Conservation (phyloP, 2,888 invertebrate genomes). For the Andrena fulva region DNA sequence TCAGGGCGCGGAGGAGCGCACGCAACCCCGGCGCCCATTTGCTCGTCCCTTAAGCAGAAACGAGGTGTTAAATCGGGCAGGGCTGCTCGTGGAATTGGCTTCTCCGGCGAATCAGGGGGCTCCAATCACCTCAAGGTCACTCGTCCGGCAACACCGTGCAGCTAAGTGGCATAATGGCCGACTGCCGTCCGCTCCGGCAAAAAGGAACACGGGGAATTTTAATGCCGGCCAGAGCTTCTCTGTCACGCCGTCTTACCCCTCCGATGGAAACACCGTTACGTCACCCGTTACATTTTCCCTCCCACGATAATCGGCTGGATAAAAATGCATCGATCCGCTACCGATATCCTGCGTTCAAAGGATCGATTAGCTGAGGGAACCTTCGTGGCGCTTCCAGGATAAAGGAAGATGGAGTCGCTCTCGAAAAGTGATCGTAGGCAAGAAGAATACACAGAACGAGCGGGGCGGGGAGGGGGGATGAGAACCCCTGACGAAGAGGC, state of each 20-base stretch:
- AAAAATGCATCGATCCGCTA: background rate
- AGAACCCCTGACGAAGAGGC: conserved; percentile 60
- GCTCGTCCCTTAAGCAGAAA: background rate
- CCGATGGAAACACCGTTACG: conserved; percentile 70
- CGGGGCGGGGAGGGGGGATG: conserved; percentile 3
- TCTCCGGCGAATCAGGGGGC: conserved; percentile 22
- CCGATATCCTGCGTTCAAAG: conserved; percentile 15
- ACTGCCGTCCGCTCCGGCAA: conserved; percentile 20
- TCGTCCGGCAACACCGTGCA: conserved; percentile 32
- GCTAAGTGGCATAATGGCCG: conserved; percentile 51
- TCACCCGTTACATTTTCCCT: conserved; percentile 69
- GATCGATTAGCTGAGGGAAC: background rate
- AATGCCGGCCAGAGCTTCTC: conserved; percentile 62
- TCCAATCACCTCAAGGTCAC: conserved; percentile 42
- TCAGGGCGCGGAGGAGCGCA: background rate
- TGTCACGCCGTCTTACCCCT: conserved; percentile 66
- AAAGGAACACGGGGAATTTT: conserved; percentile 60
- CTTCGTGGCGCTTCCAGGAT: background rate
- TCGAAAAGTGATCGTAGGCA: background rate
- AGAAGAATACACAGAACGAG: background rate
- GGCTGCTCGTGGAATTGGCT: conserved; percentile 1
- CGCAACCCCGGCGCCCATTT: background rate
- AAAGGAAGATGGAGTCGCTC: background rate
- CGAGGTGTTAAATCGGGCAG: background rate
- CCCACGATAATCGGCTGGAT: conserved; percentile 19